Conservation (phyloP, 1,140 invertebrate species). For the Magallana angulata region DNA sequence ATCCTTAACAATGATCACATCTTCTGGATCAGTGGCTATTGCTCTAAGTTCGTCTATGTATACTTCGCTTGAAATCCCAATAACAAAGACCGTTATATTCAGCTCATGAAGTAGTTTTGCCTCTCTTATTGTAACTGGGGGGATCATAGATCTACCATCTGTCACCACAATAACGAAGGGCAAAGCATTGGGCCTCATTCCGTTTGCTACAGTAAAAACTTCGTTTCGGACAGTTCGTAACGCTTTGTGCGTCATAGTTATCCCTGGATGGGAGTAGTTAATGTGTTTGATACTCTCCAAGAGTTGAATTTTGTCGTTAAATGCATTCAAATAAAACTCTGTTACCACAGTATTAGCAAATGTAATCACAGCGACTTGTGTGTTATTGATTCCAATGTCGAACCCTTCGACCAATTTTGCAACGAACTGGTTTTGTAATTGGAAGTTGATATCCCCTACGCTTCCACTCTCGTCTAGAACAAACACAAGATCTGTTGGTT, state of each 20-base stretch:
- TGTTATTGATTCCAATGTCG: neutral
- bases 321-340: slow-evolving; percentile 1
- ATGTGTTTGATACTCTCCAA: neutral
- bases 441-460: neutral
- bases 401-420: slow-evolving; percentile 3
- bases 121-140: neutral
- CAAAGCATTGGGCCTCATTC: neutral
- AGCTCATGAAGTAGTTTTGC: neutral
- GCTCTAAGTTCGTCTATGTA: neutral
- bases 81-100: slow-evolving; percentile 21
- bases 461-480: slow-evolving; percentile 18
- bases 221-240: neutral
- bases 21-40: slow-evolving; percentile 21
- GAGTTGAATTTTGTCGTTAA: neutral
- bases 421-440: slow-evolving; percentile 13
- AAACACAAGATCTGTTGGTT: neutral
- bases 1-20: slow-evolving; percentile 11
- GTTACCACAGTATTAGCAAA: neutral
- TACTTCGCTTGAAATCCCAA: slow-evolving; percentile 33
- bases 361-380: neutral
- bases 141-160: slow-evolving; percentile 33
- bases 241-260: neutral
- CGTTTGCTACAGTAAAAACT: neutral
- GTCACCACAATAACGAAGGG: slow-evolving; percentile 48
- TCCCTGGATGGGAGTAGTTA: neutral